Evolutionary conservation across 2,113 vertebrate genomes (phyloP).

Genomic region (Pseudolaguvia tuberculata): DNA sequence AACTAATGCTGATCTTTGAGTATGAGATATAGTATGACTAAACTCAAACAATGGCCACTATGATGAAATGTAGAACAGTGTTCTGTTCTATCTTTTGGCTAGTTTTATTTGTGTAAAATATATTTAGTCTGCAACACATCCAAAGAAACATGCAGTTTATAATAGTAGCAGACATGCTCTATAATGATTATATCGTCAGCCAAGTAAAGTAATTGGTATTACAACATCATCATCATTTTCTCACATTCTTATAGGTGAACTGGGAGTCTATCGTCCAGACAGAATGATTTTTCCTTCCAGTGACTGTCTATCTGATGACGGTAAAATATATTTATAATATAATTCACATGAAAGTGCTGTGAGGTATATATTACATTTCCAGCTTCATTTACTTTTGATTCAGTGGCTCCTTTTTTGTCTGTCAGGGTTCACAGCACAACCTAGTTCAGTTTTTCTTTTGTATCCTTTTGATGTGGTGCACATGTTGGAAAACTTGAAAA

Average conservation of each 20-base stretch:
- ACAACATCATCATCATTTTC: neutral
- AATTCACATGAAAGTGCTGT: neutral
- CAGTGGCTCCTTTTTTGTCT: neutral
- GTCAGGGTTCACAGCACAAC: slow-evolving; percentile 30
- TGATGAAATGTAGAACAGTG: neutral
- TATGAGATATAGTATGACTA: neutral
- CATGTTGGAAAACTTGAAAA: slow-evolving; percentile 21
- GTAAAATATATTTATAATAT: slow-evolving; percentile 23
- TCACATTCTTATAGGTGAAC: slow-evolving; percentile 34
- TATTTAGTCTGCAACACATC: neutral
- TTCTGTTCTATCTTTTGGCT: neutral
- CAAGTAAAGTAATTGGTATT: neutral
- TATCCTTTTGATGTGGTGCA: slow-evolving; percentile 45
- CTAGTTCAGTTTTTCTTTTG: slow-evolving; percentile 13
- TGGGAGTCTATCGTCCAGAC: slow-evolving; percentile 39
- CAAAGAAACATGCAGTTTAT: too few species aligned
- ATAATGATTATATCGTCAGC: neutral
- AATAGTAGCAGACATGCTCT: neutral
- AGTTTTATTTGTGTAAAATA: neutral
- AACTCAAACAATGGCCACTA: neutral
- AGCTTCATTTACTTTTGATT: slow-evolving; percentile 6
- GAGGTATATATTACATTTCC: neutral
- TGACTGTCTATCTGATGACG: slow-evolving; percentile 43
- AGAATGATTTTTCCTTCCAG: slow-evolving; percentile 21
- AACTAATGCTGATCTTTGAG: neutral